These are phyloP conservation scores for Isoperla grammatica DNA, from an alignment of 2,888 invertebrate genomes.

Conservation along the genomic window DNA sequence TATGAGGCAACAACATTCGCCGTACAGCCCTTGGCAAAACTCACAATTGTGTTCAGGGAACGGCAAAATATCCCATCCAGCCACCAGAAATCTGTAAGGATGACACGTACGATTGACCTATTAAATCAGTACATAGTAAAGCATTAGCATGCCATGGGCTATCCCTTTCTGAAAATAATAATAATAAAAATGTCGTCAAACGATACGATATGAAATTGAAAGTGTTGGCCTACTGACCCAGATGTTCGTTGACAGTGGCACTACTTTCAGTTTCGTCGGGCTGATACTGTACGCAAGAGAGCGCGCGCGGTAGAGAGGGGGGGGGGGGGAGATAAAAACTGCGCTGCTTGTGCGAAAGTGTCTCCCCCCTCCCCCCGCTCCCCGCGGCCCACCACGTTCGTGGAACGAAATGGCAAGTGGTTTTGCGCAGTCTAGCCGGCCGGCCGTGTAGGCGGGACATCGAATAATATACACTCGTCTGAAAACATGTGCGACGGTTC, in stretches of 20 bases:
- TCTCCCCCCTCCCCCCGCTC: slow-evolving; percentile 29
- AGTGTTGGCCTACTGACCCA: slow-evolving; percentile 59
- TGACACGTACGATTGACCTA: no score
- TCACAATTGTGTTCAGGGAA: no score
- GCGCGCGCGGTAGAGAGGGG: slow-evolving; percentile 34
- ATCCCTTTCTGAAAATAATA: slow-evolving; percentile 41
- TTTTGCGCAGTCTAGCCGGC: background rate
- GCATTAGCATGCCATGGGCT: slow-evolving; percentile 21
- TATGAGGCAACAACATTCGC: no score
- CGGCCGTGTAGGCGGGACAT: background rate
- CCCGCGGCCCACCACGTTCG: slow-evolving; percentile 30
- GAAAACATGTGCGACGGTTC: no score
- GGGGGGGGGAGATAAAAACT: slow-evolving; percentile 17
- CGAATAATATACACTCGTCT: no score
- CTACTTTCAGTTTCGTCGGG: slow-evolving; percentile 44
- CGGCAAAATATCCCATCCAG: no score
- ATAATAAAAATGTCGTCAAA: slow-evolving; percentile 43
- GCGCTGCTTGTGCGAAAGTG: slow-evolving; percentile 11
- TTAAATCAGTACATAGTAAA: no score
- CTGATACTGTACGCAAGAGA: slow-evolving; percentile 28
- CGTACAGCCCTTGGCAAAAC: no score
- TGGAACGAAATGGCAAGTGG: slow-evolving; percentile 18
- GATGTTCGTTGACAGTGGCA: slow-evolving; percentile 55
- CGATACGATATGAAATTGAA: slow-evolving; percentile 24
- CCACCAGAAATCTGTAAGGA: no score